Conservation (phyloP, 64 coral and sea anemone species). For the Astreopora myriophthalma region DNA sequence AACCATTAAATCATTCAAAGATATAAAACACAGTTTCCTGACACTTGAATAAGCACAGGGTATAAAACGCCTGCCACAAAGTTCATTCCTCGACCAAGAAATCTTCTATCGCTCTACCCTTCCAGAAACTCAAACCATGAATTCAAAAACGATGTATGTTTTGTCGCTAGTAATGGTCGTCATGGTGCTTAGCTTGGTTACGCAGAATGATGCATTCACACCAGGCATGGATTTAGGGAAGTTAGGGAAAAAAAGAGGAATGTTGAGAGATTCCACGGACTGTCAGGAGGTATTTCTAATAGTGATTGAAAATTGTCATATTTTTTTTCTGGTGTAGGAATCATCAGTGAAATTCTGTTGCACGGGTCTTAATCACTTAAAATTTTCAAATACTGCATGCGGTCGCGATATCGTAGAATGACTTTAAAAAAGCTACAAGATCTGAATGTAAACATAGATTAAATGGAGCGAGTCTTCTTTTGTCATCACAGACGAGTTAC, state of each 20-base stretch:
- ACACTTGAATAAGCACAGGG: conserved; percentile 2
- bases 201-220: neutral
- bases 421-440: no score
- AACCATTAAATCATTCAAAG: conserved; percentile 7
- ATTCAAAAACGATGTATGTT: neutral
- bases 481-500: no score
- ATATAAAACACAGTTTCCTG: neutral
- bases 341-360: no score
- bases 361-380: no score
- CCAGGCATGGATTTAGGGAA: neutral
- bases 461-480: no score
- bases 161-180: neutral
- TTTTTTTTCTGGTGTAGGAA: no score
- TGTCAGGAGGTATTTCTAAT: neutral
- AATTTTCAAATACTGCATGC: no score
- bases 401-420: no score
- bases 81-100: neutral
- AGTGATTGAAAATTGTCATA: no score
- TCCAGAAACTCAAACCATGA: neutral
- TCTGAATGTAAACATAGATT: no score
- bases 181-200: neutral
- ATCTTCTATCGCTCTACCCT: neutral
- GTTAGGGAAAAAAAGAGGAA: neutral
- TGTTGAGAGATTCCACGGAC: neutral
- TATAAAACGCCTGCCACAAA: neutral